phyloP scores from a whole-genome alignment of 2,888 invertebrate genomes.

The Lapara coniferarum region DNA sequence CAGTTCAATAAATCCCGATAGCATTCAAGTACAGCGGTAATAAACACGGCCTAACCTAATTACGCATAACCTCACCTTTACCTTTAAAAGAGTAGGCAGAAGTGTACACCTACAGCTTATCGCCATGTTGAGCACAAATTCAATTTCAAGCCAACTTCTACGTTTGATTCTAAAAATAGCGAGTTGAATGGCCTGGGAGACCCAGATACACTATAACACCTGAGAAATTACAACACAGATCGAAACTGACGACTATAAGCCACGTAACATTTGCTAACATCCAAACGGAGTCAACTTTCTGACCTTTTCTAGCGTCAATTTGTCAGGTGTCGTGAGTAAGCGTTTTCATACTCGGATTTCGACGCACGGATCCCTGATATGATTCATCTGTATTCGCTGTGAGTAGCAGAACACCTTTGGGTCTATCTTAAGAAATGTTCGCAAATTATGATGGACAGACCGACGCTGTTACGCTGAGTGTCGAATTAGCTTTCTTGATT shows the following conservation, averaged over 20 bases:
- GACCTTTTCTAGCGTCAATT: conserved; percentile 21
- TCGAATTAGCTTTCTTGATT: conserved; percentile 26
- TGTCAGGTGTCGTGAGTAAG: background rate
- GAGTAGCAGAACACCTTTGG: conserved; percentile 42
- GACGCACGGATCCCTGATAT: conserved; percentile 26
- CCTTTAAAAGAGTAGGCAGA: too few relatives aligned
- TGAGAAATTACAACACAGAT: background rate
- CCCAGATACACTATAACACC: background rate
- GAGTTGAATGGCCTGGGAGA: background rate
- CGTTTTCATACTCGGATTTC: conserved; percentile 4
- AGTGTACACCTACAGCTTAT: too few relatives aligned
- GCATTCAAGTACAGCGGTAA: too few relatives aligned
- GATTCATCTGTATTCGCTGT: conserved; percentile 27
- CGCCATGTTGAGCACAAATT: too few relatives aligned
- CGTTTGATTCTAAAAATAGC: too few relatives aligned
- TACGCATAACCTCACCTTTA: too few relatives aligned
- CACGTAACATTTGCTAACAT: background rate
- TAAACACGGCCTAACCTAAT: too few relatives aligned
- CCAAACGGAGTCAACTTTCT: background rate
- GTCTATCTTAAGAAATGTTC: conserved; percentile 49
- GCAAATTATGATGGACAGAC: conserved; percentile 58
- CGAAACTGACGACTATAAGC: background rate
- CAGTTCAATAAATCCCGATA: too few relatives aligned
- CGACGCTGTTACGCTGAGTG: conserved; percentile 29
- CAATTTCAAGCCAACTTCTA: too few relatives aligned